These are phyloP conservation scores for Trichacis sp. DNA, from an alignment of 2,888 invertebrate genomes.

Conservation along the genomic window DNA sequence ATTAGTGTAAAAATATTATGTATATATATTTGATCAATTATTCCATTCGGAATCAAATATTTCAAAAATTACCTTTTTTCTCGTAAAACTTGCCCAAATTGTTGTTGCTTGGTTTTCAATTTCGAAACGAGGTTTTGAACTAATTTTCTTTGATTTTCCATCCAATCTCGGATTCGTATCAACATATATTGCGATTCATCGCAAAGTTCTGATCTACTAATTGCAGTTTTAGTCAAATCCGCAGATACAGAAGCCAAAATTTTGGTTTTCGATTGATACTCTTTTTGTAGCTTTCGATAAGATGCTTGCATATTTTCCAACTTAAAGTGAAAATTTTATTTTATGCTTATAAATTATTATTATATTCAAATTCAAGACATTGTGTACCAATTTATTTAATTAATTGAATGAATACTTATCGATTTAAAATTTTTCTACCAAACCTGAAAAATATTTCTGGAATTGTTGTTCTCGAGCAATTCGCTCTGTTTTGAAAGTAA, in stretches of 20 bases:
- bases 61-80: conserved; percentile 57
- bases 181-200: conserved; percentile 59
- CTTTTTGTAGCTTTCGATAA: conserved; percentile 52
- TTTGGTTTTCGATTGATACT: conserved; percentile 55
- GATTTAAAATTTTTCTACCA: too few relatives aligned
- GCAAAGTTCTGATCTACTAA: conserved; percentile 55
- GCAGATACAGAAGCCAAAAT: conserved; percentile 54
- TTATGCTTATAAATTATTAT: too few relatives aligned
- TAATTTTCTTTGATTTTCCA: conserved; percentile 54
- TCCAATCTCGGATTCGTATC: conserved; percentile 55
- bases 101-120: conserved; percentile 54
- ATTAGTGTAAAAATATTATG: too few relatives aligned
- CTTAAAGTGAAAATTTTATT: too few relatives aligned
- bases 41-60: background rate
- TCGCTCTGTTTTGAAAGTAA: conserved; percentile 51
- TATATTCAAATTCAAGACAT: too few relatives aligned
- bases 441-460: conserved; percentile 54
- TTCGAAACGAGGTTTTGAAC: conserved; percentile 46
- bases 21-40: background rate
- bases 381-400: too few relatives aligned
- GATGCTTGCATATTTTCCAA: conserved; percentile 56
- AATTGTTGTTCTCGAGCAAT: conserved; percentile 51
- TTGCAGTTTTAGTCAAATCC: conserved; percentile 55
- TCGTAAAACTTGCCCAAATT: conserved; percentile 47
- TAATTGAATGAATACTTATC: too few relatives aligned